Conservation (phyloP, 2,113 vertebrate genomes). For the Aspiorhynchus laticeps region DNA sequence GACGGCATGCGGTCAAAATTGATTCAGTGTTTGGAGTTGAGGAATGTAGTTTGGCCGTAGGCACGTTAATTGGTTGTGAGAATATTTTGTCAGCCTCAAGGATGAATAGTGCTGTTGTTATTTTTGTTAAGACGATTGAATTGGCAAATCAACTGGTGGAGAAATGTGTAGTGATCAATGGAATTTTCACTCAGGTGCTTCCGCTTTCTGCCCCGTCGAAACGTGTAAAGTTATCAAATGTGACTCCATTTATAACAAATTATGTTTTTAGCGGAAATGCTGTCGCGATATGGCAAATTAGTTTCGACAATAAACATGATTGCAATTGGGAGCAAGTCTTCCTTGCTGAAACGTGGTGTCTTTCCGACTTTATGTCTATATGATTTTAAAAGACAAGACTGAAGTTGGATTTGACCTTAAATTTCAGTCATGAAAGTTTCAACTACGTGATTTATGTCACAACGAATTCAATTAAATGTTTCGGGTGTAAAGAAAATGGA, state of each 20-base stretch:
- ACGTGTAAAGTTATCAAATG: neutral
- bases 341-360: neutral
- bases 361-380: no score
- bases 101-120: neutral
- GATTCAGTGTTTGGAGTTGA: neutral
- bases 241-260: neutral
- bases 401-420: neutral
- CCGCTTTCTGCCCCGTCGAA: neutral
- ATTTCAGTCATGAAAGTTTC: neutral
- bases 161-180: neutral
- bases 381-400: no score
- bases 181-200: neutral
- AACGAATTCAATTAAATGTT: conserved; percentile 6
- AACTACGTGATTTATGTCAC: neutral
- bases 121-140: neutral
- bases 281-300: neutral
- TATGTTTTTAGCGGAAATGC: neutral
- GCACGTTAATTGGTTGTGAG: neutral
- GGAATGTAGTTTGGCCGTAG: neutral
- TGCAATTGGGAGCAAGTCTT: neutral
- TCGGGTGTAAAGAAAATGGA: neutral
- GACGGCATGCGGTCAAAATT: neutral
- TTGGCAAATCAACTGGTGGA: neutral
- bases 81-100: neutral
- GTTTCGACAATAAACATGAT: neutral